Base-by-base conservation (phyloP, 2,113 vertebrate species). In the Ascaphus truei region DNA sequence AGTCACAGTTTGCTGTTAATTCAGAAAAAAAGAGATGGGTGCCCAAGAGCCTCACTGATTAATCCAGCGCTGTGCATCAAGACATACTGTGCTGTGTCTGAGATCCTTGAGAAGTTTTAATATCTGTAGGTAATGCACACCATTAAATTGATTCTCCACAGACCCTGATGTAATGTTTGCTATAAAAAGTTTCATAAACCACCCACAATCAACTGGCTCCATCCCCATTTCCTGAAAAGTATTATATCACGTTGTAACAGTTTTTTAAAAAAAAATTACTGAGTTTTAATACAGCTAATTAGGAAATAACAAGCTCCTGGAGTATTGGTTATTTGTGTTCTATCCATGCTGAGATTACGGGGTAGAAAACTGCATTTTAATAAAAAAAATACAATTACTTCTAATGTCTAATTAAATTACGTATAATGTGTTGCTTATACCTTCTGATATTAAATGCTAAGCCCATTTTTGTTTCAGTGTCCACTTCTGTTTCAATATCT, bases 151-250 rank as follows among this genome's bases (percentile, higher is more conserved):
- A 79, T 77, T 81, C 83, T 83, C 83, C 56, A 25, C 80, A 83
- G 81, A 75, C 75, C 81, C 78, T 58, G 29, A 74, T 79, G 75
- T 79, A 83, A 79, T 80, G 68, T 66, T 72, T 79, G 76, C 78
- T 76, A 81, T 85, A 84, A 85, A 85, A 86, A 82, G 75, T 85
- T 85, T 85, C 82, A 86, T 85, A 85, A 85, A 85, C 83, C 83
- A 84, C 85, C 81, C 79, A 83, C 83, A 84, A 84, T 78, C 80
- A 83, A 72, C 78, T 29, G 75, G 75, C 82, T 84, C 78, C 79
- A 80, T 84, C 81, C 77, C 61, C 77, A 80, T 77, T 83, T 78
- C 80, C 79, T 78, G 71, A 76, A 76, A 81, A 29, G 77, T 63
- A 73, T 79, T 80, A 77, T 79, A 76, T 5, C 16, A 9, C 15